Conservation (phyloP, 2,888 invertebrate genomes). For the Leuctra nigra region DNA sequence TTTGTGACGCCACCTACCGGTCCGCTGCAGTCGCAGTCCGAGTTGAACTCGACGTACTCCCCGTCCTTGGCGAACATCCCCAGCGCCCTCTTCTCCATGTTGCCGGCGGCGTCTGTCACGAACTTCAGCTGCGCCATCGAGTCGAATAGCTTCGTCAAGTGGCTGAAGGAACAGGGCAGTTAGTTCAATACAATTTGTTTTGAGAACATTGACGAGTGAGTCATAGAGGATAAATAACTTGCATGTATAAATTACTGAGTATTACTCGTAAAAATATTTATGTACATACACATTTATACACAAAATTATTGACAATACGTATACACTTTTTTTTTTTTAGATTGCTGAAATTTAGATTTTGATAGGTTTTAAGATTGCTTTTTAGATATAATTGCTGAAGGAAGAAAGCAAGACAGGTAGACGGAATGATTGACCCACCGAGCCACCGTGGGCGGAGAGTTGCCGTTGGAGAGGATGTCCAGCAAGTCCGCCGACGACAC, state of each 20-base stretch:
- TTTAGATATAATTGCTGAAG: too few species aligned
- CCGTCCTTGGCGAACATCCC: conserved; percentile 95
- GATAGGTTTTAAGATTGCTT: too few species aligned
- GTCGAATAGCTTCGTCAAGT: conserved; percentile 92
- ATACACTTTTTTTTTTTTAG: too few species aligned
- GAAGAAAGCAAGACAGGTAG: not conserved
- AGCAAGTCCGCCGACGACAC: conserved; percentile 92
- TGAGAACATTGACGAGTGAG: too few species aligned
- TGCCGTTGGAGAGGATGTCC: conserved; percentile 93
- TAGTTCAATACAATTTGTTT: too few species aligned
- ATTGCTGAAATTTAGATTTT: too few species aligned
- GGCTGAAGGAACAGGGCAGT: too few species aligned
- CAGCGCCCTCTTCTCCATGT: conserved; percentile 52
- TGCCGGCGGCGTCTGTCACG: conserved; percentile 51
- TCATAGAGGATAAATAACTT: too few species aligned
- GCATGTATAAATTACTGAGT: too few species aligned
- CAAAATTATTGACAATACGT: too few species aligned
- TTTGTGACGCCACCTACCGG: conserved; percentile 60
- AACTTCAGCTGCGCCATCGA: conserved; percentile 86
- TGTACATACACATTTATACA: too few species aligned
- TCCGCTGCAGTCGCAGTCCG: conserved; percentile 75
- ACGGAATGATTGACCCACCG: not conserved
- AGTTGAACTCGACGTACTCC: conserved; percentile 79
- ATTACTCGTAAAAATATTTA: too few species aligned
- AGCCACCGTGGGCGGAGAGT: conserved; percentile 70